Conservation (phyloP, 2,113 vertebrate species). For the Pimephales promelas region DNA sequence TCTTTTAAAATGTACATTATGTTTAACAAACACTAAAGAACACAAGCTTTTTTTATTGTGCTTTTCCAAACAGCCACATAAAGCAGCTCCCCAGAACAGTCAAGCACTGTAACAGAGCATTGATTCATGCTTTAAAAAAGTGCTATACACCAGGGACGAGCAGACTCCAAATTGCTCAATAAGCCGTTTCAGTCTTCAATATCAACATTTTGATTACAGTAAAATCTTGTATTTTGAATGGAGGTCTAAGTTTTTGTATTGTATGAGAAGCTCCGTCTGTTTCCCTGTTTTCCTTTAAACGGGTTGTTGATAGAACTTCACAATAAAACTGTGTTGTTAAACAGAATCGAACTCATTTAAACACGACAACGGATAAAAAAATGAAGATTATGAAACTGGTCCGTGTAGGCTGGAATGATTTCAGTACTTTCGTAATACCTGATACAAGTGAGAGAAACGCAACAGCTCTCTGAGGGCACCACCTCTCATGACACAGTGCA, state of each 20-base stretch:
- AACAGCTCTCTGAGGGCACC: constrained; percentile 35
- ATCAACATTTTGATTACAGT: constrained; percentile 15
- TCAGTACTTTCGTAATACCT: constrained; percentile 74
- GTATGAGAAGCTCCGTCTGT: background rate
- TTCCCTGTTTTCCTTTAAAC: background rate
- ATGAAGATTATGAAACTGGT: constrained; percentile 43
- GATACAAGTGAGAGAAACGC: constrained; percentile 68
- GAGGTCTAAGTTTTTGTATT: background rate
- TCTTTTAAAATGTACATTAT: constrained; percentile 66
- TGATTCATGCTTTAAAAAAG: constrained; percentile 43
- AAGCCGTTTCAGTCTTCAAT: constrained; percentile 33
- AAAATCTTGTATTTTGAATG: constrained; percentile 30
- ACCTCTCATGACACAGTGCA: constrained; percentile 66
- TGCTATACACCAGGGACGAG: constrained; percentile 39
- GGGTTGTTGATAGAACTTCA: constrained; percentile 16
- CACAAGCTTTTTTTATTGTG: constrained; percentile 55
- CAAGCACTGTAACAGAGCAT: constrained; percentile 28
- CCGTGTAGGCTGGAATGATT: constrained; percentile 73
- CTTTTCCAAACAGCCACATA: constrained; percentile 37
- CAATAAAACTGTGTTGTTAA: constrained; percentile 24
- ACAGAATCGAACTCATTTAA: constrained; percentile 63
- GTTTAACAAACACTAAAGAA: constrained; percentile 66
- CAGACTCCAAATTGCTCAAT: constrained; percentile 8
- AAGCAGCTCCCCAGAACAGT: constrained; percentile 12
- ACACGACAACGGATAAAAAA: constrained; percentile 60